Evolutionary conservation across 2,113 vertebrate genomes (phyloP).

Genomic region (Andinoacara biseriatus): DNA sequence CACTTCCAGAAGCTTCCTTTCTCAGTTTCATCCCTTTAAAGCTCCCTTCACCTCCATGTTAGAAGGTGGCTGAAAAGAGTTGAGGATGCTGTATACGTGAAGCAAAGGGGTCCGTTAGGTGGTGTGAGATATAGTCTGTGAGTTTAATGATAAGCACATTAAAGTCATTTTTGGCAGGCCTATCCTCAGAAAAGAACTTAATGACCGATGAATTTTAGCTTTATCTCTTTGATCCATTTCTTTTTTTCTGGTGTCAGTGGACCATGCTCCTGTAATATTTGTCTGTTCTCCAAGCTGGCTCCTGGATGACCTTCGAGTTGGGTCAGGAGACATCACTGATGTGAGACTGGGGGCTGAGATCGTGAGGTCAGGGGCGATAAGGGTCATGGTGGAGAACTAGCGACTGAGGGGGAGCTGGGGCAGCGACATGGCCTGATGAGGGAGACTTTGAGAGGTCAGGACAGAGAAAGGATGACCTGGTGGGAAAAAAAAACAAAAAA

Average conservation of each 20-base stretch:
- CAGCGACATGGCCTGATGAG: constrained; percentile 85
- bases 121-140: constrained; percentile 38
- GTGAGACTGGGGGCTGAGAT: constrained; percentile 57
- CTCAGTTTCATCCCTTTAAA: constrained; percentile 45
- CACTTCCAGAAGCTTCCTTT: constrained; percentile 24
- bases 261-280: constrained; percentile 41
- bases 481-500: constrained; percentile 24
- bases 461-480: constrained; percentile 95
- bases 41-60: constrained; percentile 30
- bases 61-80: background rate
- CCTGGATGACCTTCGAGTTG: constrained; percentile 56
- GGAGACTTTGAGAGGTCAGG: constrained; percentile 85
- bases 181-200: constrained; percentile 36
- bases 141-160: constrained; percentile 40
- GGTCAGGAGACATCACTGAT: constrained; percentile 43
- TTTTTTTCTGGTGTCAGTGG: constrained; percentile 36
- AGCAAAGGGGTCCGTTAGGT: constrained; percentile 41
- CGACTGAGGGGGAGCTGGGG: constrained; percentile 88
- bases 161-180: constrained; percentile 40
- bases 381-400: constrained; percentile 67
- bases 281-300: constrained; percentile 59
- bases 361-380: constrained; percentile 35
- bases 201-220: constrained; percentile 18
- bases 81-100: constrained; percentile 45
- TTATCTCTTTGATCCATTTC: constrained; percentile 33